Base-by-base conservation (phyloP, 2,797 vertebrate genomes). In the Telmatherina bonti region DNA sequence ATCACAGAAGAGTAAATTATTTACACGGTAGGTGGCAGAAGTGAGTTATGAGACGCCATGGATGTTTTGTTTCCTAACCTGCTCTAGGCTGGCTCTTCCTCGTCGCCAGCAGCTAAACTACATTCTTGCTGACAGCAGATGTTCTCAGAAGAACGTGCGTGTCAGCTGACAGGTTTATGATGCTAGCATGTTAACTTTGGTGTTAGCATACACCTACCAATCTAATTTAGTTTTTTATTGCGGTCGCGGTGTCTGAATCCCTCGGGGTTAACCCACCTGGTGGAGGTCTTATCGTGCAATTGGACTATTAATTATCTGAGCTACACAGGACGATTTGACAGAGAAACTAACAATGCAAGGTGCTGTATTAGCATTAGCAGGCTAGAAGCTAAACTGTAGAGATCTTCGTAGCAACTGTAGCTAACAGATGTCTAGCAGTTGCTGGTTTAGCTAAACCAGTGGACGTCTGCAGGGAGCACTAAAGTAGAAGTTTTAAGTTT, bases 91-190 rank as follows among this genome's bases (percentile, higher is more conserved):
- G 61, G 51, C 56, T 64, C 83, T 87, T 88, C 87, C 84, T 78
- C 55, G 68, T 69, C 81, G 74, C 72, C 3, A 45, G 27, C 52
- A 62, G 80, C 76, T 77, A 72, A 80, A 30, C 60, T 16, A 12
- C 74, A 66, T 75, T 85, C 78, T 13, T 84, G 87, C 88, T 92
- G 91, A 90, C 87, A 74, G 75, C 57, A 62, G 36, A 71, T 54
- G 57, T 72, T 72, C 60, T 6, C n/a, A 31, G 22, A 49, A 55
- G 62, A 43, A 30, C 11, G 33, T 59, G 47, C 69, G 58, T 41
- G 79, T 86, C 91, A 92, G 87, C 85, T 92, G 91, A 92, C 85
- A 63, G 64, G 8, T 68, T 60, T 76, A 72, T 83, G 83, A 87
- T 81, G 82, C 68, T 88, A 86, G 58, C 79, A 54, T 31, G 69